phyloP scores from a whole-genome alignment of 2,797 vertebrate genomes.

The Ptychadena robeensis region DNA sequence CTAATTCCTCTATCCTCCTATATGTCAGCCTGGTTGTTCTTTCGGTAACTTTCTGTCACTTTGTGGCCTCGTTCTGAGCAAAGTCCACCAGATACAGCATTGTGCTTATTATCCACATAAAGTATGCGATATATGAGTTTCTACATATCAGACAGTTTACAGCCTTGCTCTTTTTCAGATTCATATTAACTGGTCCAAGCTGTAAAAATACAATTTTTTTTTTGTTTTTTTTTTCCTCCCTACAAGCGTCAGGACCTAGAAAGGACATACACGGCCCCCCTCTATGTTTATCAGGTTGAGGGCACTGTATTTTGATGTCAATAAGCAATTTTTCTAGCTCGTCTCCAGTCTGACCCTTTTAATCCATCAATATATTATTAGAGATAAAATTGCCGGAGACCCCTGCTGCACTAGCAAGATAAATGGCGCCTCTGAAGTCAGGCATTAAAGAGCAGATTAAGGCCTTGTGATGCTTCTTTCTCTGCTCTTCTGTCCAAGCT shows the following conservation, averaged over 20 bases:
- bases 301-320: constrained; percentile 99
- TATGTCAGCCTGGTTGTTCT: neutral
- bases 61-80: neutral
- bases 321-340: constrained; percentile 99
- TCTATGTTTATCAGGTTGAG: constrained; percentile 99
- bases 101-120: constrained; percentile 19
- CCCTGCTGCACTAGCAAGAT: constrained; percentile 99
- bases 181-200: constrained; percentile 68
- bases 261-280: constrained; percentile 85
- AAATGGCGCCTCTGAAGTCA: constrained; percentile 99
- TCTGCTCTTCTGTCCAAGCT: constrained; percentile 99
- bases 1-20: neutral
- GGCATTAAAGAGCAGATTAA: constrained; percentile 99
- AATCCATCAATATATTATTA: constrained; percentile 99
- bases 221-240: constrained; percentile 36
- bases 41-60: neutral
- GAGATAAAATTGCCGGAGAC: constrained; percentile 99
- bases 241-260: constrained; percentile 56
- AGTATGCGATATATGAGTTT: constrained; percentile 27
- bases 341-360: constrained; percentile 99
- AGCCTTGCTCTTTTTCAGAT: constrained; percentile 79
- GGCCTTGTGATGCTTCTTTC: constrained; percentile 99
- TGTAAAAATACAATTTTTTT: constrained; percentile 56
- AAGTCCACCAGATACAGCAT: neutral
- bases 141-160: constrained; percentile 47